phyloP scores from a whole-genome alignment of 2,888 invertebrate species.

The Alcis repandata region DNA sequence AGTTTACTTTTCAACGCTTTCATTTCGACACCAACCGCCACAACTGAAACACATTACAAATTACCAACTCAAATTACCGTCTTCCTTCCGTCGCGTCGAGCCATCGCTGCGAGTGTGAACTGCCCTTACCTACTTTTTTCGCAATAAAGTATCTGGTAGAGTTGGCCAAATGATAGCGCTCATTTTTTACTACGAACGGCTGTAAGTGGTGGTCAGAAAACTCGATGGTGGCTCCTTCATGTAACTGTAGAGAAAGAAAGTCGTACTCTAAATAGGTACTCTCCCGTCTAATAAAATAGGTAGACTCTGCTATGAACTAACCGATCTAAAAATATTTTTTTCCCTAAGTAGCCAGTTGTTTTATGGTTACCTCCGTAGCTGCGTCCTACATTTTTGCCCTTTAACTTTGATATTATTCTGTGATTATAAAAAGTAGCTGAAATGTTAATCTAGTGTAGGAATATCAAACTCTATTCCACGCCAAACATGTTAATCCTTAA shows the following conservation, averaged over 20 bases:
- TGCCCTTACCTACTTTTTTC: not conserved
- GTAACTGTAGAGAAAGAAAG: not conserved
- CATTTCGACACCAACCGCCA: no score
- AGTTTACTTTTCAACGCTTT: no score
- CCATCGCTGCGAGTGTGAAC: no score
- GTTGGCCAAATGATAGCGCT: not conserved
- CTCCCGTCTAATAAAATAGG: not conserved
- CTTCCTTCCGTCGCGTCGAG: no score
- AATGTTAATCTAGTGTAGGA: no score
- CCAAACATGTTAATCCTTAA: no score
- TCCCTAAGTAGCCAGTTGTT: not conserved
- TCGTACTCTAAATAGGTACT: not conserved
- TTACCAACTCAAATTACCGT: no score
- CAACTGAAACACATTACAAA: no score
- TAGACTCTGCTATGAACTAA: conserved; percentile 2
- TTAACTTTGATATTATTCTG: not conserved
- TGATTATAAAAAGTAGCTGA: no score
- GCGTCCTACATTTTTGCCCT: no score
- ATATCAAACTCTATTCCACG: no score
- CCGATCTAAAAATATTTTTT: conserved; percentile 8
- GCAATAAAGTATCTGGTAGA: not conserved
- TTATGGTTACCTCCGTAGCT: no score
- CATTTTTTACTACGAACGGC: not conserved
- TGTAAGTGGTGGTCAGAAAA: not conserved
- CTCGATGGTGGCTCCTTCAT: not conserved